Base-by-base conservation (phyloP, 2,113 vertebrate species). In the Zosterops hypoxanthus region DNA sequence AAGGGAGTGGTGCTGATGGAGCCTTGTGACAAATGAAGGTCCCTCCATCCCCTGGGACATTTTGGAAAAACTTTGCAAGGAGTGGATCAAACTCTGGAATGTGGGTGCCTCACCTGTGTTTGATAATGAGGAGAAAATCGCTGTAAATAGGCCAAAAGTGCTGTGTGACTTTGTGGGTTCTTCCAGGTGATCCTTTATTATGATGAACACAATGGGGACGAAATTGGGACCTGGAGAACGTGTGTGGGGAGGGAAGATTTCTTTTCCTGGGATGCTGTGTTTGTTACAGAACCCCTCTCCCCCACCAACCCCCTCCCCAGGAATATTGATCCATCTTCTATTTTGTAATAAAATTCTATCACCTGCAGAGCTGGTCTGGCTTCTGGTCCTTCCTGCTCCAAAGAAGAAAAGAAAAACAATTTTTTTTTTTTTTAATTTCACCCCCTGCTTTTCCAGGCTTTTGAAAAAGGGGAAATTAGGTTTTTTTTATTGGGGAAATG, bases 271-370 rank as follows among this genome's bases (percentile, higher is more conserved):
- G 81, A 78, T 82, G 92, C 60, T 95, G 82, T 55, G 65, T 94
- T 94, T 90, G 90, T 84, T 91, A 71, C 52, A 64, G 31, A 86
- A 4, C 50, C 25, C 59, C 31, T 47, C 12, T 36, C 12, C n/a
- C 61, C 44, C 4, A 4, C 78, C 2, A 2, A 16, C 33, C 57
- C 49, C 87, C 73, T 66, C 11, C 73, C 70, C 11, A 10, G 12
- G 6, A 60, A 50, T 89, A 17, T 92, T 91, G 77, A 96, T 94
- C 96, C 50, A 42, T 13, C 50, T 86, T 42, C 6, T 94, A 5
- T 96, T 97, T 97, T 97, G 96, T 97, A 97, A 97, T 96, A 97
- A 90, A 97, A 94, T 75, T 39, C 44, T 92, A 86, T 84, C 64
- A 53, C 0, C 2, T n/a, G 90, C 68, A 44, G 14, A 41, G 0